Evolutionary conservation across 2,797 vertebrate species (phyloP).

Genomic region (Sphenopsis melanotis): DNA sequence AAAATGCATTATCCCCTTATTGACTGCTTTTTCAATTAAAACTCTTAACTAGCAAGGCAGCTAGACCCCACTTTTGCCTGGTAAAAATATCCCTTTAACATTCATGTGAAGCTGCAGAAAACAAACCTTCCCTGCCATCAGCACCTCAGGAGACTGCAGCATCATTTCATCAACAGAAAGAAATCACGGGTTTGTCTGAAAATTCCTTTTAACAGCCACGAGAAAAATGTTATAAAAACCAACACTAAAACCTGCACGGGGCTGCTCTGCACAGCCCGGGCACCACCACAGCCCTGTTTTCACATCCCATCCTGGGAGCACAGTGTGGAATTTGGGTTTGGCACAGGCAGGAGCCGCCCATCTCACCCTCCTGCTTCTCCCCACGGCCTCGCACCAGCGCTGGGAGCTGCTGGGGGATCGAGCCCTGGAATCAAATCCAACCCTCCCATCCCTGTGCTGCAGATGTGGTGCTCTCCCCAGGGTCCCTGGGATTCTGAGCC

Average conservation of each 20-base stretch:
- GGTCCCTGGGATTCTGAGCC: fast-evolving
- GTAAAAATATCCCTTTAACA: background rate
- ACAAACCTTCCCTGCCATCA: background rate
- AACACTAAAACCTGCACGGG: background rate
- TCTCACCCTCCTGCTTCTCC: background rate
- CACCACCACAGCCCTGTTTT: background rate
- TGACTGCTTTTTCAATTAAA: constrained; percentile 48
- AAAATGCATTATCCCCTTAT: background rate
- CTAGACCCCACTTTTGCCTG: background rate
- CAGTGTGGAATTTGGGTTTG: background rate
- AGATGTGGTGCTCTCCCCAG: background rate
- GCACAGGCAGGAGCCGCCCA: background rate
- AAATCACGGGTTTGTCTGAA: background rate
- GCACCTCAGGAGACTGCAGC: background rate
- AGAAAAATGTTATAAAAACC: background rate
- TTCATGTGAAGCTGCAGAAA: background rate
- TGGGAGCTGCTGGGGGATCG: background rate
- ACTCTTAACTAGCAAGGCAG: background rate
- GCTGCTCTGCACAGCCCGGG: background rate
- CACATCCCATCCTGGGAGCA: background rate
- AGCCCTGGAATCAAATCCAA: background rate
- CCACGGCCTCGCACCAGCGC: fast-evolving
- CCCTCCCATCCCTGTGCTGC: background rate
- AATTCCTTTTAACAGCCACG: background rate
- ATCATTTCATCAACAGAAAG: background rate